A percentile compares a stretch with the other conserved stretches of the same genome.
Conservation (phyloP, 2,888 invertebrate genomes). For the Mythimna albipuncta region DNA sequence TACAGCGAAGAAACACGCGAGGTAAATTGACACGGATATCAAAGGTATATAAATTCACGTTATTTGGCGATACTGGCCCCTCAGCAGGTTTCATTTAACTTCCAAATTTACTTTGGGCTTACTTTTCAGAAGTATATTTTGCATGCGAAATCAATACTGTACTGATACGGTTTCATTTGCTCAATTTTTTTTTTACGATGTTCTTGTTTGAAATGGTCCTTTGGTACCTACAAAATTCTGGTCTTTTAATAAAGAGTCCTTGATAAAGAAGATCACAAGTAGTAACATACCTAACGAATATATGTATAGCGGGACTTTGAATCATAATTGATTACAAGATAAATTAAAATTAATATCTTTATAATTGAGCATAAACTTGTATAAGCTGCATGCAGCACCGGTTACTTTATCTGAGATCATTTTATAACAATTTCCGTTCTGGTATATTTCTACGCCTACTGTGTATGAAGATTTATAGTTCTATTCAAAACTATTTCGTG, state of each 20-base stretch:
- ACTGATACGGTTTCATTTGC: not conserved
- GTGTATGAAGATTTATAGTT: conserved; percentile 14
- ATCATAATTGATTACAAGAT: conserved; percentile 28
- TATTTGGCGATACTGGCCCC: conserved; percentile 13
- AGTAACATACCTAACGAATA: not conserved
- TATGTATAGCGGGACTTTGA: conserved; percentile 2
- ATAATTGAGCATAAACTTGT: conserved; percentile 14
- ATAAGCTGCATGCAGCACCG: conserved; percentile 12
- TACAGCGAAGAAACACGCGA: conserved; percentile 48
- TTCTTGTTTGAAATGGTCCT: no score
- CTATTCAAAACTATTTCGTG: not conserved
- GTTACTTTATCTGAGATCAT: conserved; percentile 36
- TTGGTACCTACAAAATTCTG: no score
- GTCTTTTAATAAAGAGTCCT: no score
- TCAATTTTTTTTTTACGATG: not conserved
- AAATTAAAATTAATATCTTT: conserved; percentile 11
- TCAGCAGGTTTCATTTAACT: conserved; percentile 38
- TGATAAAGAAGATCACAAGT: not conserved
- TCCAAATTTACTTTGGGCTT: conserved; percentile 35
- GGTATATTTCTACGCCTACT: conserved; percentile 22
- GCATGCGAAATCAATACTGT: conserved; percentile 12
- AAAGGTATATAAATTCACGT: conserved; percentile 18
- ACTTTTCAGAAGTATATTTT: conserved; percentile 7
- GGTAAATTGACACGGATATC: conserved; percentile 45
- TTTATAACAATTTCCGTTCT: conserved; percentile 48